phyloP scores from a whole-genome alignment of 2,797 vertebrate genomes.

The Chromis chromis region DNA sequence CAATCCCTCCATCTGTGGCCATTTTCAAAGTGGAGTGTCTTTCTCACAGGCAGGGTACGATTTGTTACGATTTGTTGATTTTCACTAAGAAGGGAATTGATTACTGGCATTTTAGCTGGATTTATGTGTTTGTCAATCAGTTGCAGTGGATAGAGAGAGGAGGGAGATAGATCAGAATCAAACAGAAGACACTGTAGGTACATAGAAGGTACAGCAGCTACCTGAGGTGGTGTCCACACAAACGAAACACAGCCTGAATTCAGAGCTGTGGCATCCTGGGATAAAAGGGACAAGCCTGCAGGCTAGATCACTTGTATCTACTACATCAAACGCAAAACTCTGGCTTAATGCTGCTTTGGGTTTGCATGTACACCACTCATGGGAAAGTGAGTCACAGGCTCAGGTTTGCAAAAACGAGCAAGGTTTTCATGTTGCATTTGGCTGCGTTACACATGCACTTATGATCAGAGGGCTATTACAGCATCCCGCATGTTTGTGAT shows the following conservation, averaged over 20 bases:
- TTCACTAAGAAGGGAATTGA: conserved; percentile 7
- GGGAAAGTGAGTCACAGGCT: conserved; percentile 27
- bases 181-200: neutral
- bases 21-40: conserved; percentile 19
- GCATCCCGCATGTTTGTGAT: conserved; percentile 17
- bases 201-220: neutral
- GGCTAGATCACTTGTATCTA: conserved; percentile 2
- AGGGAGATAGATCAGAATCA: neutral
- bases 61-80: conserved; percentile 11
- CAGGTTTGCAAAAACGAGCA: conserved; percentile 22
- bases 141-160: neutral
- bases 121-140: conserved; percentile 11
- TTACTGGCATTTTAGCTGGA: neutral
- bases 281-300: conserved; percentile 32
- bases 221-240: neutral
- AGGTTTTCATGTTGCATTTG: conserved; percentile 29
- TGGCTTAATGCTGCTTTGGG: conserved; percentile 24
- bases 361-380: conserved; percentile 17
- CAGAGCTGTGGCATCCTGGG: neutral
- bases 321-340: conserved; percentile 34
- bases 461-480: conserved; percentile 25
- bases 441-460: conserved; percentile 26
- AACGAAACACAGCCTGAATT: neutral
- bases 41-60: neutral
- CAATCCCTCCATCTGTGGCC: conserved; percentile 13